These are phyloP conservation scores for Synchiropus splendidus DNA, from an alignment of 2,113 vertebrate species.

Conservation along the genomic window DNA sequence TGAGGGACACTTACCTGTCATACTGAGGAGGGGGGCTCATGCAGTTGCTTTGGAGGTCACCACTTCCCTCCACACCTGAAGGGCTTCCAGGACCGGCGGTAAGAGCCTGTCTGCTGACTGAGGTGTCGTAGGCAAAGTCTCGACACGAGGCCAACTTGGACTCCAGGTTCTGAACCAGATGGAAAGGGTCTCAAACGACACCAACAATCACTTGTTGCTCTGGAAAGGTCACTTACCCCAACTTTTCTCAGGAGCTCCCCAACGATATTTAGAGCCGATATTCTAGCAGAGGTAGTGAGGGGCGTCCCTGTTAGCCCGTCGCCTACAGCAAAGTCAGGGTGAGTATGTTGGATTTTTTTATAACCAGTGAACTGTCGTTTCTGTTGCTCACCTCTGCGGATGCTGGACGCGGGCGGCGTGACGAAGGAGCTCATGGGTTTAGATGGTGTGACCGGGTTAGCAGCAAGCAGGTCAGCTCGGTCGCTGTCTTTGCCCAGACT, in stretches of 20 bases:
- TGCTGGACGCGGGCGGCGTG: constrained; percentile 68
- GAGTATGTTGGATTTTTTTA: too few relatives aligned
- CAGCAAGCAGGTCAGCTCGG: constrained; percentile 65
- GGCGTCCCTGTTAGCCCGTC: constrained; percentile 76
- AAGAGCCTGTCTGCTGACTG: constrained; percentile 59
- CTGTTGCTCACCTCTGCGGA: constrained; percentile 66
- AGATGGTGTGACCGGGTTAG: constrained; percentile 66
- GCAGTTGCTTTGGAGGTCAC: constrained; percentile 61
- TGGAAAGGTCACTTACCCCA: constrained; percentile 71
- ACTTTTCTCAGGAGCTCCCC: constrained; percentile 95
- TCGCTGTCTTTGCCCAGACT: constrained; percentile 56
- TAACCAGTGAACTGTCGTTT: not conserved
- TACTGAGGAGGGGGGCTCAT: constrained; percentile 68
- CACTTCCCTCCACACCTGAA: constrained; percentile 61
- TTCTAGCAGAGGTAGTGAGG: constrained; percentile 88
- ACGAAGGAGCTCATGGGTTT: constrained; percentile 50
- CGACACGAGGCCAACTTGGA: constrained; percentile 94
- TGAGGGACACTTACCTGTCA: constrained; percentile 71
- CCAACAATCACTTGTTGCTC: not conserved
- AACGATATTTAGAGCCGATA: constrained; percentile 94
- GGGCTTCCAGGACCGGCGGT: constrained; percentile 49
- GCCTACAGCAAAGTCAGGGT: constrained; percentile 51
- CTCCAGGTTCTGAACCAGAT: constrained; percentile 77
- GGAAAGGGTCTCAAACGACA: not conserved
- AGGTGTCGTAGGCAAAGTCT: constrained; percentile 85